Conservation (phyloP, 2,797 vertebrate species). For the Glyptemys insculpta region DNA sequence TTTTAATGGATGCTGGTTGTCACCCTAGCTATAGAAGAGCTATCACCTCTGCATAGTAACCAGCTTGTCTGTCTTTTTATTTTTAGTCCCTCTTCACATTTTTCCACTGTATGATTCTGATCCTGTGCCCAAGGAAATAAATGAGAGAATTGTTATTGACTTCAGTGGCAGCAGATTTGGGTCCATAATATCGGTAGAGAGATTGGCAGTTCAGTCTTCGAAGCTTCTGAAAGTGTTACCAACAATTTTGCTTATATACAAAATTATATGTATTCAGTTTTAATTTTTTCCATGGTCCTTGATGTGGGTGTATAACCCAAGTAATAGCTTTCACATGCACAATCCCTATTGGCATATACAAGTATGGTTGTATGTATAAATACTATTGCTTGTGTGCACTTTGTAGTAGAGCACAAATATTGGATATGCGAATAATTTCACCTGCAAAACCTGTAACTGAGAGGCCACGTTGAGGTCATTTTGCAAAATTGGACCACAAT, state of each 20-base stretch:
- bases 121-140: not conserved
- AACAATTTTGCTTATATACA: not conserved
- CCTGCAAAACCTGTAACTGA: not conserved
- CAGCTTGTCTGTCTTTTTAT: rapidly evolving
- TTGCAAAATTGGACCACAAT: not conserved
- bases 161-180: not conserved
- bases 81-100: not conserved
- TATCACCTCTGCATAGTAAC: rapidly evolving
- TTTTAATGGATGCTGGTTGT: rapidly evolving
- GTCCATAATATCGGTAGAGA: not conserved
- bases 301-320: too few relatives aligned
- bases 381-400: not conserved
- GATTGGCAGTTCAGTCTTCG: rapidly evolving
- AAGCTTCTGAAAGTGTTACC: slow-evolving; percentile 40
- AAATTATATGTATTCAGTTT: not conserved
- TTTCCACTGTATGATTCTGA: not conserved
- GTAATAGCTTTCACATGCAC: too few relatives aligned
- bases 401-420: not conserved
- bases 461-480: not conserved
- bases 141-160: not conserved
- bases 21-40: rapidly evolving
- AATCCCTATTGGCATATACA: too few relatives aligned
- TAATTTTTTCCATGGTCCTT: not conserved
- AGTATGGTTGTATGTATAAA: not conserved
- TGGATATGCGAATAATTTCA: not conserved